Conservation (phyloP, 2,888 invertebrate species). For the Teleiodes luculella region DNA sequence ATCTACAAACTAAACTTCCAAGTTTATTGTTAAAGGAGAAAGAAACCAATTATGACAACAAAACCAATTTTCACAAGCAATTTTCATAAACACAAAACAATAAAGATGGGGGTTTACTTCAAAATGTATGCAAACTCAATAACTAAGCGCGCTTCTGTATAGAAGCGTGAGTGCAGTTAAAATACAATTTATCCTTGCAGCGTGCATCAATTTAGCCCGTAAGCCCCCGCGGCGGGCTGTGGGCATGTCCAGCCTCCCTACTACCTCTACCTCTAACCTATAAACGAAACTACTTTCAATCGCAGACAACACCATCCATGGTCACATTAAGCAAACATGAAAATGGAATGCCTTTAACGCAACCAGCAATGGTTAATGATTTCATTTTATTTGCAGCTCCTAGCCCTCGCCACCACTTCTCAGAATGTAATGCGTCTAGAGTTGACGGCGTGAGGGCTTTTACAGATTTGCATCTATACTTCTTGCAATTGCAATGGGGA, state of each 20-base stretch:
- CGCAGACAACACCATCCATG: neutral
- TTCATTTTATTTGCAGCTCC: neutral
- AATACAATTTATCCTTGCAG: slow-evolving; percentile 30
- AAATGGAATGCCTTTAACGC: neutral
- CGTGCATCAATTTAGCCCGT: slow-evolving; percentile 27
- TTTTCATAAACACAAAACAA: too few relatives aligned
- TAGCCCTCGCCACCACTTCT: neutral
- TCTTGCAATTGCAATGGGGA: neutral
- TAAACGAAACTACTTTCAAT: neutral
- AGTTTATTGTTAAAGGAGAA: too few relatives aligned
- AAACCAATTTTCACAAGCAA: too few relatives aligned
- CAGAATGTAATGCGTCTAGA: neutral
- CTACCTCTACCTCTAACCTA: slow-evolving; percentile 11
- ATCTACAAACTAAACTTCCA: too few relatives aligned
- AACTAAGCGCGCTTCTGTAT: neutral
- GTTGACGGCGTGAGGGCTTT: neutral
- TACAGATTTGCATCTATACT: slow-evolving; percentile 2
- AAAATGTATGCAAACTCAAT: neutral
- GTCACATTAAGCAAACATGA: neutral
- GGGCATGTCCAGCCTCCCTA: slow-evolving; percentile 26
- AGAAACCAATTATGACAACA: too few relatives aligned
- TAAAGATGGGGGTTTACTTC: neutral
- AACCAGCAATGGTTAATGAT: neutral
- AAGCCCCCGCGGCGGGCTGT: slow-evolving; percentile 30
- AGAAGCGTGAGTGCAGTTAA: slow-evolving; percentile 22